Evolutionary conservation across 2,797 vertebrate genomes (phyloP).

Genomic region (Eospalax fontanierii): DNA sequence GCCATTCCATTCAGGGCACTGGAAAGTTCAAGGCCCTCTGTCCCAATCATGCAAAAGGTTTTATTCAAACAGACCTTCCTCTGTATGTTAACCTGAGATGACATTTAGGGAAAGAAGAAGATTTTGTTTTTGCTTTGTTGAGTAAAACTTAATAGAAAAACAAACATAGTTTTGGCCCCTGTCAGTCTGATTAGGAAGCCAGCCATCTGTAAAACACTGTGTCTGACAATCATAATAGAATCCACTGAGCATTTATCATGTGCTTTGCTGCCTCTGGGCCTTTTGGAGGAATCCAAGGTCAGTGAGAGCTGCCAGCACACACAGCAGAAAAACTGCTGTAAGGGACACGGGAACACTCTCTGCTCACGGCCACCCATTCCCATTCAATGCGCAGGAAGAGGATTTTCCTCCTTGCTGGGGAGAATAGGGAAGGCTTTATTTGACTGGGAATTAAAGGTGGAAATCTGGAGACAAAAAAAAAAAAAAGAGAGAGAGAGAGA

Average conservation of each 20-base stretch:
- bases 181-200: neutral
- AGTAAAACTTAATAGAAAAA: neutral
- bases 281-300: neutral
- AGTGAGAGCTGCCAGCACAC: accelerated
- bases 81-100: neutral
- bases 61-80: slow-evolving; percentile 26
- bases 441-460: neutral
- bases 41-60: neutral
- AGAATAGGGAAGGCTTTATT: neutral
- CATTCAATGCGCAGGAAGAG: too few relatives aligned
- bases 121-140: neutral
- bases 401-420: neutral
- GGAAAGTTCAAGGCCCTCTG: slow-evolving; percentile 46
- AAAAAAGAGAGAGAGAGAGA: too few relatives aligned
- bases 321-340: accelerated
- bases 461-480: neutral
- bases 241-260: accelerated
- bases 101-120: slow-evolving; percentile 4
- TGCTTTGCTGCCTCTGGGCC: neutral
- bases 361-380: accelerated
- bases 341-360: accelerated
- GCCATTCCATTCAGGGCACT: neutral
- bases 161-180: neutral
- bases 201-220: neutral
- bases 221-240: neutral